Base-by-base conservation (phyloP, 2,888 invertebrate species). In the Meloe dianella region DNA sequence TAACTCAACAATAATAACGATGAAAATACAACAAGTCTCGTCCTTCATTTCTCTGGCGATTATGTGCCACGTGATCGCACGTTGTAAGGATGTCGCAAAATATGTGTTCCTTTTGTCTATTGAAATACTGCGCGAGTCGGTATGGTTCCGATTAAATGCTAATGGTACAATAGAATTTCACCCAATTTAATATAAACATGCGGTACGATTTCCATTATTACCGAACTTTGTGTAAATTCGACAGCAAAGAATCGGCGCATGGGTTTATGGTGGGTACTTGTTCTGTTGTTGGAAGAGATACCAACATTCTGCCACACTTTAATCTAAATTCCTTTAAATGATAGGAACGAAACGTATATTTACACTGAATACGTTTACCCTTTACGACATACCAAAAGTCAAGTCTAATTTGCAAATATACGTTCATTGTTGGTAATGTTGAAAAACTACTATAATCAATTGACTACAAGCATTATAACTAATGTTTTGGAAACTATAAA, bases 141-240 rank as follows among this genome's bases (percentile, higher is more conserved):
- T 78, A 82, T 82, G 82, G 82, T 79, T 82, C 81, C 80, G 82
- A 82, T 82, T 82, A 82, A 82, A 83, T 82, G 82, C 82, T 83
- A 83, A 82, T 82, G 81, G 80, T 80, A 79, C 82, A 77, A 79
- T 76, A 80, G 81, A 81, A 81, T 82, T 80, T 80, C 80, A 80
- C 81, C 81, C 81, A 81, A 81, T 80, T 82, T 81, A 79, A 81
- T 80, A 81, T 80, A 77, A 79, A 81, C 79, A 79, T 75, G 78
- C 76, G 73, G 47, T 77, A 77, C 78, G 76, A 78, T 78, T 51
- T 78, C 78, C 78, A 74, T 73, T 70, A 75, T 75, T 77, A 76
- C 79, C 78, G 76, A 80, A 80, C 75, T 80, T 79, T 78, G 77
- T 73, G 79, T 75, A 80, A 80, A 80, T 80, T 80, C 80, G 80